These are phyloP conservation scores for Dryococelus australis DNA, from an alignment of 2,888 invertebrate genomes.

Conservation along the genomic window DNA sequence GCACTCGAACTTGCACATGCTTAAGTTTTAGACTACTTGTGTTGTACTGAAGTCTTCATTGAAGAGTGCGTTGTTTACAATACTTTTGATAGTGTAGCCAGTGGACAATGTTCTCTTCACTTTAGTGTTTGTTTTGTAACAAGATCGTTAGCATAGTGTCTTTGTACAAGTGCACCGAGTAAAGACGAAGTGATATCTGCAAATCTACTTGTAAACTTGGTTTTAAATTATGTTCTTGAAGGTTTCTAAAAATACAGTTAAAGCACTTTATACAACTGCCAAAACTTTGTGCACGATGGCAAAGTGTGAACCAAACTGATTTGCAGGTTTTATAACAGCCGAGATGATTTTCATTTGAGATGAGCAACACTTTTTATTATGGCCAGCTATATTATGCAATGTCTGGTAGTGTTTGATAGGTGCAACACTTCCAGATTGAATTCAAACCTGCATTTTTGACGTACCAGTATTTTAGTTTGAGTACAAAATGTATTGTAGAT, in stretches of 20 bases:
- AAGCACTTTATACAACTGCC: too few relatives aligned
- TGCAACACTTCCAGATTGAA: neutral
- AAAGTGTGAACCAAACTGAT: too few relatives aligned
- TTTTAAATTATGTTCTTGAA: too few relatives aligned
- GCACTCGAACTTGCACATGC: constrained; percentile 60
- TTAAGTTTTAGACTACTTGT: constrained; percentile 52
- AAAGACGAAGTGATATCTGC: neutral
- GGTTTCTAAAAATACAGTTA: too few relatives aligned
- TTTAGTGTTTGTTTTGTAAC: neutral
- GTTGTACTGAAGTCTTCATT: neutral
- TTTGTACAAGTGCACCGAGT: neutral
- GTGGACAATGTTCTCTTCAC: neutral
- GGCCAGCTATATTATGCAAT: neutral
- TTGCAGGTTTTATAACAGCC: neutral
- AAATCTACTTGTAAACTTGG: too few relatives aligned
- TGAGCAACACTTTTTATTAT: neutral
- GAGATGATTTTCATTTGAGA: neutral
- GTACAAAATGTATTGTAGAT: neutral
- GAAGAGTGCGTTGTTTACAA: neutral
- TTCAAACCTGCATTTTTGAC: neutral
- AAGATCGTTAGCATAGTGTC: neutral
- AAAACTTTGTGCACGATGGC: too few relatives aligned
- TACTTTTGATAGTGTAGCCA: neutral
- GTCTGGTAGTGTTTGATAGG: neutral
- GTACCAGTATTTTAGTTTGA: neutral